phyloP scores from a whole-genome alignment of 2,888 invertebrate species.

The Mycogona germanica region DNA sequence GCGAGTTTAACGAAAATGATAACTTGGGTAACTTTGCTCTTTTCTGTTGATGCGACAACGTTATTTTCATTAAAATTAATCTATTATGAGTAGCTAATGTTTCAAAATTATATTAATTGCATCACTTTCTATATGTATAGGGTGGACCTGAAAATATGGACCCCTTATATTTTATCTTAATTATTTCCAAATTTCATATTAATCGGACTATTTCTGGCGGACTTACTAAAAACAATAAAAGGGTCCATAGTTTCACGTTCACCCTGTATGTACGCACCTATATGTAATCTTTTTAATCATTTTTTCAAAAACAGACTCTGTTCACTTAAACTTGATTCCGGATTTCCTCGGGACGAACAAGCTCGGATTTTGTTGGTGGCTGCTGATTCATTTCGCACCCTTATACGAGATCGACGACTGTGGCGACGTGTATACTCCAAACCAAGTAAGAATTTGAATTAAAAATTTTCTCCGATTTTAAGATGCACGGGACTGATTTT shows the following conservation, averaged over 20 bases:
- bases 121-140: too few species aligned
- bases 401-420: neutral
- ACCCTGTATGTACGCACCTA: too few species aligned
- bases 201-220: too few species aligned
- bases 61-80: too few species aligned
- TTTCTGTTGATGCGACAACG: too few species aligned
- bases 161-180: too few species aligned
- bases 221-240: too few species aligned
- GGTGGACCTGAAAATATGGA: too few species aligned
- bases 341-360: neutral
- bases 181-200: too few species aligned
- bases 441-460: neutral
- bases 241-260: too few species aligned
- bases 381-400: constrained; percentile 4
- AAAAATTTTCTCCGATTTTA: neutral
- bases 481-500: neutral
- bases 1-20: neutral
- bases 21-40: neutral
- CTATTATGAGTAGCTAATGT: too few species aligned
- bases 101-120: too few species aligned
- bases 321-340: neutral
- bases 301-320: neutral
- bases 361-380: constrained; percentile 12
- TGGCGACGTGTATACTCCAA: neutral
- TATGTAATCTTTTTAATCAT: neutral